Percentiles rank a stretch among this genome's conserved stretches.
Evolutionary conservation across 2,797 vertebrate genomes (phyloP).

Genomic region (Myotis findleyi): DNA sequence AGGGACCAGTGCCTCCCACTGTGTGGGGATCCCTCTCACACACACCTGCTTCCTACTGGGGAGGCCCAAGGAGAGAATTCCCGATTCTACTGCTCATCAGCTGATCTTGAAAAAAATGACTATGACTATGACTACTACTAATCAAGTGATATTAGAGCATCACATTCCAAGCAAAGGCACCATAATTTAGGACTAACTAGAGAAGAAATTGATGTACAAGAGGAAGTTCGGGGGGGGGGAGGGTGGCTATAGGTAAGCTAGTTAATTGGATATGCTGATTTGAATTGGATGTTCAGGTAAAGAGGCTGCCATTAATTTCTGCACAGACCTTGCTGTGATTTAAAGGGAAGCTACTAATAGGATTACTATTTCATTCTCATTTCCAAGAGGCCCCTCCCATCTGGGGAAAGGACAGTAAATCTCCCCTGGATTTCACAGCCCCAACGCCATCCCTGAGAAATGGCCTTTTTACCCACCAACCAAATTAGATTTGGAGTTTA

Average conservation of each 20-base stretch:
- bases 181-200: conserved; percentile 67
- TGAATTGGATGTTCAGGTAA: conserved; percentile 82
- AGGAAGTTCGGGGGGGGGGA: conserved; percentile 67
- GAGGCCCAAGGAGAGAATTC: background rate
- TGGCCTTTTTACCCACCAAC: background rate
- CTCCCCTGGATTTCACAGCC: background rate
- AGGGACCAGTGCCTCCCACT: background rate
- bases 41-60: background rate
- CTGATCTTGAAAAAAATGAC: background rate
- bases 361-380: conserved; percentile 77
- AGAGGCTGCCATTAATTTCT: conserved; percentile 84
- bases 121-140: background rate
- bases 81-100: background rate
- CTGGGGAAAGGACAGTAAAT: background rate
- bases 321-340: conserved; percentile 78
- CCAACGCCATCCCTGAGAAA: background rate
- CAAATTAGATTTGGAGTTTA: conserved; percentile 3
- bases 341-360: conserved; percentile 78
- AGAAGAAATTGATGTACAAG: conserved; percentile 75
- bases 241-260: conserved; percentile 80
- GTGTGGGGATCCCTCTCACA: background rate
- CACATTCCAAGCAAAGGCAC: background rate
- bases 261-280: conserved; percentile 87
- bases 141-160: conserved; percentile 32
- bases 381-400: conserved; percentile 57